Conservation (phyloP, 1,140 invertebrate genomes). For the Halesus radiatus region DNA sequence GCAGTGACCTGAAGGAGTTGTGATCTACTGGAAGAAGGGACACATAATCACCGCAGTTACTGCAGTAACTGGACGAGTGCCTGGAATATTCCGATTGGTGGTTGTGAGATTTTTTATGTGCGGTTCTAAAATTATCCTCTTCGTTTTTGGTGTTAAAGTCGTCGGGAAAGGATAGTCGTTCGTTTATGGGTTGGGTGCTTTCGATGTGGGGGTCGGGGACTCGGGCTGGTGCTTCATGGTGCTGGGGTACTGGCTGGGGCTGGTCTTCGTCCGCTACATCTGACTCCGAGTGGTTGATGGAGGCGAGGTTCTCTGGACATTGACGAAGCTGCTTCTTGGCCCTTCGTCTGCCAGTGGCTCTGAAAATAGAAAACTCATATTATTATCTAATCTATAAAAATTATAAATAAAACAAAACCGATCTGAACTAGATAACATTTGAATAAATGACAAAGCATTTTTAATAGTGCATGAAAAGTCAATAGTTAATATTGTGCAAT, state of each 20-base stretch:
- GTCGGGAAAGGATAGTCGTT: slow-evolving; percentile 44
- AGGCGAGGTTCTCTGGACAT: slow-evolving; percentile 41
- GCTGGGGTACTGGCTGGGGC: slow-evolving; percentile 4
- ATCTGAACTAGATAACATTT: too few relatives aligned
- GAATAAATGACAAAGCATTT: too few relatives aligned
- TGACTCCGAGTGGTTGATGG: slow-evolving; percentile 49
- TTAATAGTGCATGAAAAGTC: too few relatives aligned
- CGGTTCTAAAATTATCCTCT: slow-evolving; percentile 5
- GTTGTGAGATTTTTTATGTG: slow-evolving; percentile 5
- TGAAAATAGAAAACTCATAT: slow-evolving; percentile 35
- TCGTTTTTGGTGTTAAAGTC: slow-evolving; percentile 22
- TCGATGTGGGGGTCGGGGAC: slow-evolving; percentile 29
- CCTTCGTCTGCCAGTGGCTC: slow-evolving; percentile 55
- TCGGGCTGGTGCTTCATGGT: slow-evolving; percentile 7
- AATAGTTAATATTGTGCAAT: too few relatives aligned
- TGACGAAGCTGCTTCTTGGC: slow-evolving; percentile 56
- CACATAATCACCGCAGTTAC: slow-evolving; percentile 53
- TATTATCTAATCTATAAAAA: background rate
- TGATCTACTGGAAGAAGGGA: slow-evolving; percentile 4
- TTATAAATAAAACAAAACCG: background rate
- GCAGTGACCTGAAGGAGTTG: slow-evolving; percentile 48
- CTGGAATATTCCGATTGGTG: background rate
- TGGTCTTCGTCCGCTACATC: slow-evolving; percentile 31
- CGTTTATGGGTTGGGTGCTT: slow-evolving; percentile 42
- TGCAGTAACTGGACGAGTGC: slow-evolving; percentile 48